Percentiles rank a stretch among this genome's conserved stretches.
These are phyloP conservation scores for Gallinago solitaria DNA, from an alignment of 2,797 vertebrate genomes.

Conservation along the genomic window DNA sequence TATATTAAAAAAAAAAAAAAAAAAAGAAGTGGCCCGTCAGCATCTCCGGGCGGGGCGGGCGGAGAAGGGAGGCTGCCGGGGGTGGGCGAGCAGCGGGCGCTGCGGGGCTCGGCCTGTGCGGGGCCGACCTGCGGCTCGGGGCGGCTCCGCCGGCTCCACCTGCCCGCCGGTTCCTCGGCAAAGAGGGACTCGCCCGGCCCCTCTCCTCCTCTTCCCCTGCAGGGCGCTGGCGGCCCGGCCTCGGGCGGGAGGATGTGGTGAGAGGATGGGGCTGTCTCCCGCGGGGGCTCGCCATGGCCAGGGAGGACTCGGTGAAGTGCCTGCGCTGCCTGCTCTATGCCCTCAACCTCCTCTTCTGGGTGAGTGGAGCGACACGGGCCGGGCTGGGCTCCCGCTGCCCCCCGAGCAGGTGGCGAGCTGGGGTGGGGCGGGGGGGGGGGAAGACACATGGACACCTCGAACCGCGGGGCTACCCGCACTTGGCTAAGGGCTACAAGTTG, in stretches of 20 bases:
- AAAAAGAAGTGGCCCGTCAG: not conserved
- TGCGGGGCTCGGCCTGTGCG: not conserved
- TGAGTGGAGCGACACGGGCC: constrained; percentile 81
- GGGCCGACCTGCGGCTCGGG: too few species aligned
- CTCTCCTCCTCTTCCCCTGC: not conserved
- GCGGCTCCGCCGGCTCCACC: not conserved
- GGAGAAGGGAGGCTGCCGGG: not conserved
- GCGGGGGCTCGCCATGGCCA: constrained; percentile 87
- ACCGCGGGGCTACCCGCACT: not conserved
- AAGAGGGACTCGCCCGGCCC: not conserved
- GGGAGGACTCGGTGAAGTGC: constrained; percentile 95
- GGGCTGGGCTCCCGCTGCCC: not conserved
- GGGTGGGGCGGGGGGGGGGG: not conserved
- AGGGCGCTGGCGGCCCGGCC: constrained; percentile 43
- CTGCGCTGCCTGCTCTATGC: constrained; percentile 92
- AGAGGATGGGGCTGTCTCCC: constrained; percentile 80
- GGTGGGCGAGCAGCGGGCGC: not conserved
- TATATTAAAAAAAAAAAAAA: not conserved
- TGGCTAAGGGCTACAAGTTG: not conserved
- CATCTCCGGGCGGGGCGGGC: not conserved
- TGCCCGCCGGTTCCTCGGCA: not conserved
- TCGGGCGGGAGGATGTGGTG: constrained; percentile 75
- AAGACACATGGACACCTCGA: not conserved
- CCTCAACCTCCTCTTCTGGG: constrained; percentile 97
- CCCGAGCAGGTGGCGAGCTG: constrained; percentile 74